Percentiles rank a stretch among this genome's conserved stretches.
Evolutionary conservation across 1,140 invertebrate species (phyloP).

Genomic region (Dinothrombium tinctorium): DNA sequence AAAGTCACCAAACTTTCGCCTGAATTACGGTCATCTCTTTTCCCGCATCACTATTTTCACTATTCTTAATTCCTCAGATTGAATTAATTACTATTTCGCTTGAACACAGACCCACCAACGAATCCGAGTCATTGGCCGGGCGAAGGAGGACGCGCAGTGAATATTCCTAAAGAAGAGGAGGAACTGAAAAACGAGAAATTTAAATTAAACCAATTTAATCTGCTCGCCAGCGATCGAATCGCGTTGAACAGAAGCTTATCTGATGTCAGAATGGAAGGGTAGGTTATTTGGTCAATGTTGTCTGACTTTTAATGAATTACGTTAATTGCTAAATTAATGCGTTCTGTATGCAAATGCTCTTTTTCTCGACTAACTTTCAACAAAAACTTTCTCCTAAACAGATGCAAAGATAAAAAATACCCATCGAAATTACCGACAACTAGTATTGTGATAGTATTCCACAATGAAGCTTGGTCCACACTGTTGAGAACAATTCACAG

Average conservation of each 20-base stretch:
- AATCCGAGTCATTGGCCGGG: slow-evolving; percentile 38
- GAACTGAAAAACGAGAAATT: slow-evolving; percentile 78
- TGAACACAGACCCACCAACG: neutral
- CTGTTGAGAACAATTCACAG: slow-evolving; percentile 26
- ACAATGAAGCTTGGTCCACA: slow-evolving; percentile 29
- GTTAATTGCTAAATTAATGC: neutral
- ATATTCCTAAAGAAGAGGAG: slow-evolving; percentile 56
- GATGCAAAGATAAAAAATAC: slow-evolving; percentile 16
- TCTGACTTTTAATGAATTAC: neutral
- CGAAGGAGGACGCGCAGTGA: slow-evolving; percentile 67
- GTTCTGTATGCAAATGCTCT: neutral
- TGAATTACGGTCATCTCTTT: too few relatives aligned
- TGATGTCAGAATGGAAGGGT: slow-evolving; percentile 77
- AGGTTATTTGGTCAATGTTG: slow-evolving; percentile 21
- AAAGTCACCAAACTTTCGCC: too few relatives aligned
- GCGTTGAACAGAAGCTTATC: slow-evolving; percentile 80
- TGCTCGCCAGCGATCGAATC: slow-evolving; percentile 90
- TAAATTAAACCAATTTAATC: slow-evolving; percentile 87
- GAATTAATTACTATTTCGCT: neutral
- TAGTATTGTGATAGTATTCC: slow-evolving; percentile 27
- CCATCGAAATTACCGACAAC: slow-evolving; percentile 17
- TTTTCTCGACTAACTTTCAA: too few relatives aligned
- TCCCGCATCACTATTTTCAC: too few relatives aligned
- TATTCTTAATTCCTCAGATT: too few relatives aligned
- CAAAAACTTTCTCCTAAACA: too few relatives aligned